Conservation (phyloP, 2,113 vertebrate genomes). For the Gobiocypris rarus region DNA sequence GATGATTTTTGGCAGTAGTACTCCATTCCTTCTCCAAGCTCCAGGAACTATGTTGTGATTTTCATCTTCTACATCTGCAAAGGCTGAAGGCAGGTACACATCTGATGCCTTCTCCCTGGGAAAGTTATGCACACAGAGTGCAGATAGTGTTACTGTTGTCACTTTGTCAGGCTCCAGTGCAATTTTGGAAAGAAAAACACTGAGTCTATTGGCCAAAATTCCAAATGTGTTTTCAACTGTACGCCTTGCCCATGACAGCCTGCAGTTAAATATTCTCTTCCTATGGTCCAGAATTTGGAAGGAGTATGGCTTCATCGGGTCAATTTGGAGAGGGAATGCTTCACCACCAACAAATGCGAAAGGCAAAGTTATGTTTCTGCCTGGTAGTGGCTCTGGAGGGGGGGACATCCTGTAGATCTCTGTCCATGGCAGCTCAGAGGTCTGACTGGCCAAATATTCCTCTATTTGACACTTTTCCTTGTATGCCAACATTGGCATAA, state of each 20-base stretch:
- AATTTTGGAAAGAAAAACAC: too few species aligned
- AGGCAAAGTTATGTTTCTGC: neutral
- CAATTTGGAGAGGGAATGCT: neutral
- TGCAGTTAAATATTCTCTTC: too few species aligned
- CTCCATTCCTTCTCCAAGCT: neutral
- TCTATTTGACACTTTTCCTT: neutral
- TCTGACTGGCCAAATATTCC: neutral
- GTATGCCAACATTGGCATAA: neutral
- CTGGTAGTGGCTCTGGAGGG: neutral
- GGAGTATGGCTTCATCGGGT: neutral
- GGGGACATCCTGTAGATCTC: neutral
- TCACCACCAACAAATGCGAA: neutral
- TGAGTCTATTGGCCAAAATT: too few species aligned
- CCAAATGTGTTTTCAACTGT: too few species aligned
- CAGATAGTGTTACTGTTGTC: neutral
- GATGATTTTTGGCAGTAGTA: neutral
- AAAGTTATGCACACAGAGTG: neutral
- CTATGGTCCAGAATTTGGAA: neutral
- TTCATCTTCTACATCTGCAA: neutral
- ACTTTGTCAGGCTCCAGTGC: neutral
- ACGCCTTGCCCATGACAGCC: too few species aligned
- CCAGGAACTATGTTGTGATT: neutral
- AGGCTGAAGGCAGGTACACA: neutral
- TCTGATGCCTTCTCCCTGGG: neutral
- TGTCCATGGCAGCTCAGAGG: neutral